Evolutionary conservation across 2,888 invertebrate species (phyloP), one percentile per base, ranked within the genome.

Genomic region (Ectropis crepuscularia): DNA sequence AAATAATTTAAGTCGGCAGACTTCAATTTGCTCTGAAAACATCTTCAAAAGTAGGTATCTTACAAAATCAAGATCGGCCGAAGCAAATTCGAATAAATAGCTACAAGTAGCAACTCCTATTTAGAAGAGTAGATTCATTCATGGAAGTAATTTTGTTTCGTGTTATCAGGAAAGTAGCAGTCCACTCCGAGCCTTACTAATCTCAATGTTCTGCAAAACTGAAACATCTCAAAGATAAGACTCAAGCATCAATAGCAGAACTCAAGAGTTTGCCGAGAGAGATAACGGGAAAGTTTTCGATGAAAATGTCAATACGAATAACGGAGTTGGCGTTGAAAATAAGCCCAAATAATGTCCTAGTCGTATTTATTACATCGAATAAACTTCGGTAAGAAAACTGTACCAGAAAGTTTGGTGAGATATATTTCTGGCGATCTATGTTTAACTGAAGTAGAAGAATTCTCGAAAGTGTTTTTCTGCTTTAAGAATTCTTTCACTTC

Each of bases 231-330:
- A 54, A 53, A 65, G 63, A 65, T 65, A 64, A 64, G 57, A 57
- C 57, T 57, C 28, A 51, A 49, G 64, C 57, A 64, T 64, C 64
- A 64, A 64, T 64, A 38, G 28, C 61, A 60, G 54, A 64, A 65
- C 61, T 67, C 63, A 41, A 65, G 57, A 66, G 67, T 71, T 67
- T 69, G 67, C 61, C 48, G 59, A 72, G 62, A 67, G 67, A 61
- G 53, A 50, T 57, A 70, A 61, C 66, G 66, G 57, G 57, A 68
- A 70, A 70, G 50, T 70, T 70, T 64, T 47, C 63, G 64, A 68
- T 65, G 54, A 69, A 73, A 71, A 65, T 71, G 75, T 74, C 74
- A 74, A 75, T 73, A 72, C 62, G 70, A 70, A 71, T 70, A 73
- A 74, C 70, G 70, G 61, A 69, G 60, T 69, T 68, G 70, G 67